Conservation (phyloP, 2,888 invertebrate species). For the Apodemia duryi region DNA sequence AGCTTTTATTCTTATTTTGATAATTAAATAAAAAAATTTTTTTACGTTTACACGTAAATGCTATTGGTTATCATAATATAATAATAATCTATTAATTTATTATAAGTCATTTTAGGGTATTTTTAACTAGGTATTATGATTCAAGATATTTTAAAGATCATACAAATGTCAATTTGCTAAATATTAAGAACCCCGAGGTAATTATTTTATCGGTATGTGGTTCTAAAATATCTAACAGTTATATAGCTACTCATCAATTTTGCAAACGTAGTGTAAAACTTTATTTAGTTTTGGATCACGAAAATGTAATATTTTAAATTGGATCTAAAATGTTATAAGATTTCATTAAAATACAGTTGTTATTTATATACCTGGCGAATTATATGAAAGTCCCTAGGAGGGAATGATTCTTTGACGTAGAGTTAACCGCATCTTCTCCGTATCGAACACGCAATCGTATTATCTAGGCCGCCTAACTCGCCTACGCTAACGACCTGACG, state of each 20-base stretch:
- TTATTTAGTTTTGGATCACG: not conserved
- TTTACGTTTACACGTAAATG: too few species aligned
- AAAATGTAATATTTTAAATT: not conserved
- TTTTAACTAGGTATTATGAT: too few species aligned
- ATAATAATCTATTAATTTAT: too few species aligned
- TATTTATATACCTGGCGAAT: slow-evolving; percentile 6
- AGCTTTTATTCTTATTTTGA: too few species aligned
- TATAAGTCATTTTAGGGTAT: too few species aligned
- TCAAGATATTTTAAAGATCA: too few species aligned
- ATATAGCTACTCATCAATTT: not conserved
- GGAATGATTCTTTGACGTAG: slow-evolving; percentile 5
- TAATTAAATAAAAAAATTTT: too few species aligned
- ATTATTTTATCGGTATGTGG: too few species aligned
- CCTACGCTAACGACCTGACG: slow-evolving; percentile 15
- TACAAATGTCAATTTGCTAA: too few species aligned
- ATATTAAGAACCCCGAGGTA: too few species aligned
- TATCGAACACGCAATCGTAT: not conserved
- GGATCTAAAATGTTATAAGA: not conserved
- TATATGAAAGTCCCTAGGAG: not conserved
- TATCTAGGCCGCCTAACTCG: slow-evolving; percentile 14
- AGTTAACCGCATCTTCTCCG: slow-evolving; percentile 7
- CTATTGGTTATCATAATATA: too few species aligned
- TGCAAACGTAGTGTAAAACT: too few species aligned
- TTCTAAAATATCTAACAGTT: not conserved
- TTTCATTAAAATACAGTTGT: not conserved